These are phyloP conservation scores for Pachymerium ferrugineum DNA, from an alignment of 2,888 invertebrate genomes.

Conservation along the genomic window DNA sequence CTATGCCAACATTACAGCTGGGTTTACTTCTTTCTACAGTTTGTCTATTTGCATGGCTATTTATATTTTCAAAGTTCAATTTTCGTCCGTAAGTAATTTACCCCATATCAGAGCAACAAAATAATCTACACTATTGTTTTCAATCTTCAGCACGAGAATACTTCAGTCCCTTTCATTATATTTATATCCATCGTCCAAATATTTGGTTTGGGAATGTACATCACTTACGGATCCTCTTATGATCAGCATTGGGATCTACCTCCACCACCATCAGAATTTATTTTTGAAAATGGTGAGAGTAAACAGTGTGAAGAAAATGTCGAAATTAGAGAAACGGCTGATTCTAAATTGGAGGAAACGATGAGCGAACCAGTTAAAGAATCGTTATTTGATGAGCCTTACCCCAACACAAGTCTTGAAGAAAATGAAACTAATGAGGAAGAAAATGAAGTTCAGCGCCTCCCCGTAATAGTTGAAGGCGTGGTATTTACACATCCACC, in stretches of 20 bases:
- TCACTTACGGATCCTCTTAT: neutral
- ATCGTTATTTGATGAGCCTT: neutral
- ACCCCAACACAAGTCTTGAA: neutral
- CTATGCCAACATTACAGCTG: neutral
- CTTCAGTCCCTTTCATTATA: neutral
- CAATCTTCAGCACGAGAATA: neutral
- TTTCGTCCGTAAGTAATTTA: neutral
- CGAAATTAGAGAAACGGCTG: neutral
- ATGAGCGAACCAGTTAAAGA: neutral
- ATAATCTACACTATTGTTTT: neutral
- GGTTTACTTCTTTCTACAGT: neutral
- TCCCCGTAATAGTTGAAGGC: neutral
- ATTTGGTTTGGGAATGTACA: neutral
- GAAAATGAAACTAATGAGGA: neutral
- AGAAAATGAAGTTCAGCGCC: neutral
- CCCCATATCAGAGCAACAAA: neutral
- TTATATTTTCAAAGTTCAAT: neutral
- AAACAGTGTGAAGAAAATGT: neutral
- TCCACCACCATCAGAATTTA: neutral
- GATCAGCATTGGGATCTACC: slow-evolving; percentile 10
- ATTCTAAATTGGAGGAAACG: neutral
- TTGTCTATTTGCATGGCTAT: neutral
- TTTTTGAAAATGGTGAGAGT: neutral
- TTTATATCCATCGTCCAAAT: neutral
- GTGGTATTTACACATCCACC: too few relatives aligned